Base-by-base conservation (phyloP, 1,140 invertebrate genomes). In the Procambarus clarkii region DNA sequence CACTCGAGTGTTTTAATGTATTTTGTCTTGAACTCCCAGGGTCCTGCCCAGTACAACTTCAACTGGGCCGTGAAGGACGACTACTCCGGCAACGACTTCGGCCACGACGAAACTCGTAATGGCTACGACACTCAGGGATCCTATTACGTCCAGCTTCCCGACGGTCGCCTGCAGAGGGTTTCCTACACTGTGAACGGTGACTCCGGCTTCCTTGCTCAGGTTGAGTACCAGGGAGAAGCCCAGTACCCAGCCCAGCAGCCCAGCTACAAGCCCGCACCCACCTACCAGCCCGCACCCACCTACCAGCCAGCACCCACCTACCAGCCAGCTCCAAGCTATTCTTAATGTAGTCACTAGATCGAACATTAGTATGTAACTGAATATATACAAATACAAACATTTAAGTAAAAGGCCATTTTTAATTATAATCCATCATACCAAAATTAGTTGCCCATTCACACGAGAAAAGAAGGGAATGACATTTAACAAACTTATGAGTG, bases 51-150 rank as follows among this genome's bases (percentile, higher is more conserved):
- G 69, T 34, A 74, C 69, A 74, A 24, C 69, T 74, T 34, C 69
- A 34, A 74, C 24, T 34, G 69, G 69, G 4, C n/a, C 21, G 69
- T 34, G 24, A 74, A 74, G 69, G 69, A 74, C 24, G 69, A 74
- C 69, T 74, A 74, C 69, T 0, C 69, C 24, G 24, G 69, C 69
- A 74, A 74, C 69, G 69, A 74, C 69, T 74, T 34, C 69, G 69
- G 69, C 24, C 69, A 74, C 69, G n/a, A 74, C 8, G 69, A 74
- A 34, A 34, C n/a, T 74, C n/a, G n/a, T 34, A 8, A 74, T 34
- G 69, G n/a, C 8, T 74, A 74, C 69, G n/a, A 74, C 69, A 74
- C 69, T 74, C 69, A 34, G 69, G 69, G 69, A 74, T 74, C 69
- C 8, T 74, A 74, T 74, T 74, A 74, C 24, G 69, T 34, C 24